Conservation (phyloP, 2,113 vertebrate genomes). For the Mustelus asterias region DNA sequence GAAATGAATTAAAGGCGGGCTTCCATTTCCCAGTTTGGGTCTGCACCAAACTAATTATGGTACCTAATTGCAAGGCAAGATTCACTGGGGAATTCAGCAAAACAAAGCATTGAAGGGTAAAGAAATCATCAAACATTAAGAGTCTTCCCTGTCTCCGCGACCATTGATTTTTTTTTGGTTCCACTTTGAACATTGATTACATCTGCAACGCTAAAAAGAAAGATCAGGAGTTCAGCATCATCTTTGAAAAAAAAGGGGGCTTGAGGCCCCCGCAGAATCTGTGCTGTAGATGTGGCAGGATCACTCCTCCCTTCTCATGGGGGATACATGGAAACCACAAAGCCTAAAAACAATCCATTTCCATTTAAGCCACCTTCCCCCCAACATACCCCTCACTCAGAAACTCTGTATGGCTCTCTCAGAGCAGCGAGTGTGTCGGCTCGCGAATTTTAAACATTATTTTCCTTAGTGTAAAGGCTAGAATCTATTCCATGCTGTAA, state of each 20-base stretch:
- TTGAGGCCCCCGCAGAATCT: not conserved
- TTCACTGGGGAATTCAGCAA: conserved; percentile 30
- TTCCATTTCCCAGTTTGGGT: conserved; percentile 12
- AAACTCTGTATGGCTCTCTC: not conserved
- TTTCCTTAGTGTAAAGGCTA: not conserved
- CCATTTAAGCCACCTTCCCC: not conserved
- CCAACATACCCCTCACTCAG: not conserved
- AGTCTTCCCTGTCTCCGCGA: not conserved
- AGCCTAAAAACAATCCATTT: not conserved
- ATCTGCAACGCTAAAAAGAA: conserved; percentile 29
- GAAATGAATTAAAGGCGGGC: not conserved
- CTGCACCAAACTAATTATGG: conserved; percentile 10
- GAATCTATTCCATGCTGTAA: not conserved
- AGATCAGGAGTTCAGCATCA: not conserved
- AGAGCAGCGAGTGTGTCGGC: not conserved
- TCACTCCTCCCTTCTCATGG: too few species aligned
- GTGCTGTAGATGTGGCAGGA: not conserved
- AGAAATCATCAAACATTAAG: not conserved
- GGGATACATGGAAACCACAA: not conserved
- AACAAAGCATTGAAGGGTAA: conserved; percentile 1
- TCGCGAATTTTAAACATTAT: not conserved
- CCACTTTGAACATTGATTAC: conserved; percentile 12
- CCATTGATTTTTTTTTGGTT: conserved; percentile 19
- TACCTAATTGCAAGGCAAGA: not conserved
- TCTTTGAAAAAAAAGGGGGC: not conserved